Evolutionary conservation across 2,888 invertebrate species (phyloP).

Genomic region (Himalopsyche anomala): DNA sequence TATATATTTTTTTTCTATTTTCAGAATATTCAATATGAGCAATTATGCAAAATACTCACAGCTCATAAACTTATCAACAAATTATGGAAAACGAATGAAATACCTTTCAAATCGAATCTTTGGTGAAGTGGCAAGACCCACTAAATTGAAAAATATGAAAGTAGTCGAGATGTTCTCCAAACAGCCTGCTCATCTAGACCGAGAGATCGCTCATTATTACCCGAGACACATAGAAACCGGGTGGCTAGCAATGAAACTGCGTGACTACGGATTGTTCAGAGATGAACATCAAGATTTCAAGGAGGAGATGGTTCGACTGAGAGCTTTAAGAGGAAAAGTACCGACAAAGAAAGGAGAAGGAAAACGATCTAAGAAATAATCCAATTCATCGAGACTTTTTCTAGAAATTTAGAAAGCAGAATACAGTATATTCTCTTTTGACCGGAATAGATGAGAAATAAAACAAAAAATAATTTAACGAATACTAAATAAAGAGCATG

Average conservation of each 20-base stretch:
- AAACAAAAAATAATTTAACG: too few species aligned
- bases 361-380: conserved; percentile 67
- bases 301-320: conserved; percentile 88
- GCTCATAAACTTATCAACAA: conserved; percentile 83
- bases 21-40: conserved; percentile 70
- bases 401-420: too few species aligned
- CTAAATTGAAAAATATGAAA: conserved; percentile 86
- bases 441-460: too few species aligned
- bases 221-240: conserved; percentile 89
- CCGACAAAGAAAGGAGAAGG: conserved; percentile 76
- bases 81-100: conserved; percentile 91
- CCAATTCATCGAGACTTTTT: too few species aligned
- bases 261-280: conserved; percentile 87
- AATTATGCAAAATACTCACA: conserved; percentile 85
- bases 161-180: conserved; percentile 87
- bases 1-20: conserved; percentile 3
- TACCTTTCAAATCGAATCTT: conserved; percentile 92
- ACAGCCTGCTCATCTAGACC: conserved; percentile 84
- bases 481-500: too few species aligned
- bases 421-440: too few species aligned
- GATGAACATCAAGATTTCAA: conserved; percentile 94
- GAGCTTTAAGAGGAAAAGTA: conserved; percentile 86
- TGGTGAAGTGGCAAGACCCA: conserved; percentile 89
- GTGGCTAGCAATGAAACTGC: conserved; percentile 82
- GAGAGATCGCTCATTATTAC: conserved; percentile 88